Evolutionary conservation across 2,888 invertebrate genomes (phyloP), one percentile per base, ranked within the genome.

Genomic region (Ormia ochracea): DNA sequence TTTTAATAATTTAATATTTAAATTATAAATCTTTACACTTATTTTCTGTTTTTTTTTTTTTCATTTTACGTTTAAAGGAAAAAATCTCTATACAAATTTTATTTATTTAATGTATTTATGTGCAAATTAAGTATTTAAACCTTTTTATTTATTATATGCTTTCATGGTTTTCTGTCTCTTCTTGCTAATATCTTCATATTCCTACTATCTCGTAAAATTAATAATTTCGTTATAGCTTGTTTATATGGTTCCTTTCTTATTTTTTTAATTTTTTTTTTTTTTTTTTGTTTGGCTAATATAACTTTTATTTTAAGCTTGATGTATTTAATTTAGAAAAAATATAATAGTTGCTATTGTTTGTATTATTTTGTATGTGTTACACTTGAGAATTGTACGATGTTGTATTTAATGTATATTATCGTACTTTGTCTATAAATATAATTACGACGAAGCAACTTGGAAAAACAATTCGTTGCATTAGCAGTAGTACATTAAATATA

Each of bases 61-160:
- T 70, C 65, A 59, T 33, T 78, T 63, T 50, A 56, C 21, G 26
- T 21, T 56, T 33, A 65, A 65, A 41, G 45, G 54, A 56, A 26
- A 45, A 73, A 63, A 76, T 80, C 66, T 80, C 80, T 80, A 80
- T 80, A 80, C 80, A 80, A 78, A 77, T 50, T 81, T 69, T 31
- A 28, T 23, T 73, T 56, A 52, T 54, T 61, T 66, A 58, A 59
- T 66, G 17, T 59, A 61, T 70, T 61, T 74, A 78, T 81, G 78
- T 81, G 81, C 77, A 81, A 81, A 70, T 76, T 81, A 78, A 78
- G 78, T 81, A 78, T 74, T 78, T 81, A 69, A 81, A 78, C 81
- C 78, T 74, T 38, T 70, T 63, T 2, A 45, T 50, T 33, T 10
- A 26, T 48, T 45, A 7, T 23, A 33, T 43, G 21, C 50, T 69